These are phyloP conservation scores for Lamellibrachia columna DNA, from an alignment of 2,888 invertebrate genomes.

Conservation along the genomic window DNA sequence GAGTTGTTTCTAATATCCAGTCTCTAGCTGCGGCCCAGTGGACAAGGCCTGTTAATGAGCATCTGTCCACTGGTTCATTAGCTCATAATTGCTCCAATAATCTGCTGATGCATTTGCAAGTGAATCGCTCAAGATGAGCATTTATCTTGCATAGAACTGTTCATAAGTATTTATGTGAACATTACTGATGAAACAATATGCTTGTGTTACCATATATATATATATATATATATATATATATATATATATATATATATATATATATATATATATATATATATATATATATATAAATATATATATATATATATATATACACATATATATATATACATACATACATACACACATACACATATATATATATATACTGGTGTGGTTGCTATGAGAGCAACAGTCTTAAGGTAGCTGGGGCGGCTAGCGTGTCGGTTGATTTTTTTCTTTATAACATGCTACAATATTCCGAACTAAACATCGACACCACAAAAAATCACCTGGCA, in stretches of 20 bases:
- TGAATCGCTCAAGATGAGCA: neutral
- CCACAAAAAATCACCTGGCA: too few species aligned
- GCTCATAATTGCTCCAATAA: slow-evolving; percentile 6
- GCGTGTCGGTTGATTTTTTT: too few species aligned
- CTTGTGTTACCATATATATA: neutral
- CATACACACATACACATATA: too few species aligned
- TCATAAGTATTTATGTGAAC: neutral
- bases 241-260: neutral
- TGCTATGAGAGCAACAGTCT: too few species aligned
- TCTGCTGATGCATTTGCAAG: neutral
- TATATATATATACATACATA: too few species aligned
- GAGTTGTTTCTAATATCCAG: neutral
- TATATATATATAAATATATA: slow-evolving; percentile 22
- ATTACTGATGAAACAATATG: neutral
- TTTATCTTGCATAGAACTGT: neutral
- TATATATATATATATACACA: neutral
- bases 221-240: neutral
- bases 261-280: slow-evolving; percentile 16
- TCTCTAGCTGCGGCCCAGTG: neutral
- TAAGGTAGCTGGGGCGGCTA: too few species aligned
- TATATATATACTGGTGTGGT: too few species aligned
- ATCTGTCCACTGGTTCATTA: neutral
- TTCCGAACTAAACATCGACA: too few species aligned
- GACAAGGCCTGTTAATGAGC: neutral
- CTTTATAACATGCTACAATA: too few species aligned